These are phyloP conservation scores for Hylia prasina DNA, from an alignment of 2,113 vertebrate genomes.

Conservation along the genomic window DNA sequence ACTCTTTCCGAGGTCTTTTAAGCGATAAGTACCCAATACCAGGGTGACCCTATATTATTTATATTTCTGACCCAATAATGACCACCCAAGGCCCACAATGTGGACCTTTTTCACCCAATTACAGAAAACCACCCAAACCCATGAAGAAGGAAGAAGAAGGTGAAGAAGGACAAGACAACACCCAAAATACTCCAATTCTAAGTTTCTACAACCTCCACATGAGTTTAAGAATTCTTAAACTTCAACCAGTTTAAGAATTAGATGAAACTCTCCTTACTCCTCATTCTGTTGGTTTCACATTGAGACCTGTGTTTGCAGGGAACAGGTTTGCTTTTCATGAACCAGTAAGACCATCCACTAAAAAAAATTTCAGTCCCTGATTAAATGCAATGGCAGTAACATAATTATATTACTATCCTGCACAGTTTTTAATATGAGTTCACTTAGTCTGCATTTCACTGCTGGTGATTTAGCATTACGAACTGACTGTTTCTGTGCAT, in stretches of 20 bases:
- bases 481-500: neutral
- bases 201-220: too few species aligned
- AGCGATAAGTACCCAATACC: too few species aligned
- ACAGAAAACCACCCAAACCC: too few species aligned
- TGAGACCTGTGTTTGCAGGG: neutral
- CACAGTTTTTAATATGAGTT: neutral
- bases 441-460: neutral
- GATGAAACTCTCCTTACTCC: neutral
- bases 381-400: neutral
- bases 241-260: neutral
- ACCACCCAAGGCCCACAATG: too few species aligned
- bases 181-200: too few species aligned
- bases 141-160: too few species aligned
- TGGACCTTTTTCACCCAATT: too few species aligned
- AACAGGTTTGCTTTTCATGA: neutral
- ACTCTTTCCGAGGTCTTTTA: too few species aligned
- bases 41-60: too few species aligned
- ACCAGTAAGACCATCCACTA: neutral
- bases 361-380: neutral
- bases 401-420: neutral
- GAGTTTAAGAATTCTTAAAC: too few species aligned
- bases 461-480: neutral
- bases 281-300: neutral
- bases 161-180: too few species aligned
- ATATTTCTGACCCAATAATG: too few species aligned